These are phyloP conservation scores for Xylophagus ater DNA, from an alignment of 2,888 invertebrate genomes.

Conservation along the genomic window DNA sequence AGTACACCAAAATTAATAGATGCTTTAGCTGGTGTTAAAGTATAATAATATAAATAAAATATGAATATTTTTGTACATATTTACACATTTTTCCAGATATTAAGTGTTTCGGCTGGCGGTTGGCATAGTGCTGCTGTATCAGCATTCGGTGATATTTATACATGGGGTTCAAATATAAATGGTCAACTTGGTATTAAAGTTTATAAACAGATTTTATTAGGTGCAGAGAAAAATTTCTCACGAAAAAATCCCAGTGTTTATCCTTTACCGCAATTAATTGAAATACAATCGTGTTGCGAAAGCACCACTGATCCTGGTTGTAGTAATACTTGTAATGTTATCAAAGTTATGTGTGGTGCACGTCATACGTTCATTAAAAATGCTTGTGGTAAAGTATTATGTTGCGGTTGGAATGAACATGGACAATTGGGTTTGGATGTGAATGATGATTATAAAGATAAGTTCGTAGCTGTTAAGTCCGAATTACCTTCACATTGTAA, in stretches of 20 bases:
- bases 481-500: too few species aligned
- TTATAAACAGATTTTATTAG: slow-evolving; percentile 26
- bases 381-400: slow-evolving; percentile 58
- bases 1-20: slow-evolving; percentile 55
- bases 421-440: slow-evolving; percentile 54
- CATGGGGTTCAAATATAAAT: slow-evolving; percentile 85
- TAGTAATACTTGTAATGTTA: slow-evolving; percentile 31
- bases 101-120: slow-evolving; percentile 63
- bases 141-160: slow-evolving; percentile 68
- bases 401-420: slow-evolving; percentile 72
- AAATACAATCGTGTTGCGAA: slow-evolving; percentile 28
- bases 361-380: slow-evolving; percentile 61
- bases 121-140: slow-evolving; percentile 80
- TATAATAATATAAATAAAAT: too few species aligned
- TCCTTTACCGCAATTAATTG: slow-evolving; percentile 32
- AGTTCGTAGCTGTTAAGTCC: slow-evolving; percentile 25
- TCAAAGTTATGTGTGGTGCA: slow-evolving; percentile 58
- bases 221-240: slow-evolving; percentile 12
- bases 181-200: slow-evolving; percentile 67
- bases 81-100: slow-evolving; percentile 38
- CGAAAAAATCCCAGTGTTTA: slow-evolving; percentile 29
- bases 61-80: too few species aligned
- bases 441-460: slow-evolving; percentile 25
- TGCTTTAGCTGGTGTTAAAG: slow-evolving; percentile 62
- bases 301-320: slow-evolving; percentile 18